phyloP scores from a whole-genome alignment of 2,797 vertebrate species.

The Pelochelys cantorii region DNA sequence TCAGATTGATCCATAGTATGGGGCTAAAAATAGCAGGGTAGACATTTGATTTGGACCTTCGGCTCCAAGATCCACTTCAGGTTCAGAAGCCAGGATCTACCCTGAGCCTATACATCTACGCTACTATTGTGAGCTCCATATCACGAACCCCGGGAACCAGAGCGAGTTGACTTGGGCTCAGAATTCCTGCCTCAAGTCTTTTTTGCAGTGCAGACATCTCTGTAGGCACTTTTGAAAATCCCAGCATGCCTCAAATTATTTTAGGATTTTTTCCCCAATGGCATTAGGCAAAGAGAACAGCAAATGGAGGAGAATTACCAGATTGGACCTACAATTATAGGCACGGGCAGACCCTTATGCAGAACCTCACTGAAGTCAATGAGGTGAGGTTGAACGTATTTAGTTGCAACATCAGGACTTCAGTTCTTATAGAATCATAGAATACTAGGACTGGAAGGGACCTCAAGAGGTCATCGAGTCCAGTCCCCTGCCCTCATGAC shows the following conservation, averaged over 20 bases:
- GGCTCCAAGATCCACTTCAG: neutral
- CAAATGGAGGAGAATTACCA: neutral
- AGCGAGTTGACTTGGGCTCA: neutral
- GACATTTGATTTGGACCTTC: neutral
- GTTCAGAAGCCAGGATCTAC: neutral
- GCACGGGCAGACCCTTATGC: rapidly evolving
- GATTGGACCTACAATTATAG: neutral
- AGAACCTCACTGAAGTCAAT: neutral
- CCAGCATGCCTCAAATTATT: neutral
- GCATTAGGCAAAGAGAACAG: neutral
- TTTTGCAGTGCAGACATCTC: neutral
- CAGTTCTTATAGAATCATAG: neutral
- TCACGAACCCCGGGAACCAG: too few species aligned
- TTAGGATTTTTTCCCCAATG: neutral
- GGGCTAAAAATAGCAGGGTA: neutral
- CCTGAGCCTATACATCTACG: neutral
- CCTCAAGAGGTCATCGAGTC: too few species aligned
- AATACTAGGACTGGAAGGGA: too few species aligned
- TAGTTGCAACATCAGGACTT: neutral
- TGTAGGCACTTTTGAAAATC: neutral
- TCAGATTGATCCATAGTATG: neutral
- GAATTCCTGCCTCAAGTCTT: too few species aligned
- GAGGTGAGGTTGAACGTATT: neutral
- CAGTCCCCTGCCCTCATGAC: too few species aligned
- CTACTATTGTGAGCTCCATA: neutral